Evolutionary conservation across 2,797 vertebrate species (phyloP).

Genomic region (Allobates femoralis): DNA sequence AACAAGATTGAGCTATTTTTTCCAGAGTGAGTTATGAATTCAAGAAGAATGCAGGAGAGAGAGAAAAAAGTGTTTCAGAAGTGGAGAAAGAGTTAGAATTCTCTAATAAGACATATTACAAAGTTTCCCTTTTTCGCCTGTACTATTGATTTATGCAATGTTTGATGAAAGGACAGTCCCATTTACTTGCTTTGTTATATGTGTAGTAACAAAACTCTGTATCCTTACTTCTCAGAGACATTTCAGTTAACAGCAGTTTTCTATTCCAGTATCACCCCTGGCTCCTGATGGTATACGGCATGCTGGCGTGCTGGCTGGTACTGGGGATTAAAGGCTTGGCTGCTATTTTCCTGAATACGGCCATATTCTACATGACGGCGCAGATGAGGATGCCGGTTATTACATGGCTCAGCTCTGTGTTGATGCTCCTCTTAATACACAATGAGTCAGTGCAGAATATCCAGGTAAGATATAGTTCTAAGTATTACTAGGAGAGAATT

Average conservation of each 20-base stretch:
- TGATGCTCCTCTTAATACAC: constrained; percentile 85
- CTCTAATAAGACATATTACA: too few relatives aligned
- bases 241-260: not conserved
- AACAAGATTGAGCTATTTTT: too few relatives aligned
- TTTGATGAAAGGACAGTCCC: too few relatives aligned
- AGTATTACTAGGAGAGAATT: not conserved
- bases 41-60: too few relatives aligned
- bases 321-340: constrained; percentile 84
- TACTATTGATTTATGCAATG: too few relatives aligned
- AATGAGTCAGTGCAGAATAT: constrained; percentile 83
- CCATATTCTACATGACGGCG: constrained; percentile 84
- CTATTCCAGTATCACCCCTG: constrained; percentile 76
- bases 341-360: constrained; percentile 83
- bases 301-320: constrained; percentile 82
- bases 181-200: not conserved
- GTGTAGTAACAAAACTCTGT: not conserved
- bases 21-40: too few relatives aligned
- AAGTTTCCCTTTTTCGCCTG: too few relatives aligned
- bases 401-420: constrained; percentile 85
- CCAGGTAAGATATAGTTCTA: constrained; percentile 77
- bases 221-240: not conserved
- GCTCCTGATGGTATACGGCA: constrained; percentile 82
- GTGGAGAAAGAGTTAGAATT: too few relatives aligned
- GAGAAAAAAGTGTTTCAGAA: too few relatives aligned
- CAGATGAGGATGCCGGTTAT: constrained; percentile 80